A percentile compares a stretch with the other conserved stretches of the same genome.
Conservation (phyloP, 2,797 vertebrate species). For the Kryptopterus vitreolus region DNA sequence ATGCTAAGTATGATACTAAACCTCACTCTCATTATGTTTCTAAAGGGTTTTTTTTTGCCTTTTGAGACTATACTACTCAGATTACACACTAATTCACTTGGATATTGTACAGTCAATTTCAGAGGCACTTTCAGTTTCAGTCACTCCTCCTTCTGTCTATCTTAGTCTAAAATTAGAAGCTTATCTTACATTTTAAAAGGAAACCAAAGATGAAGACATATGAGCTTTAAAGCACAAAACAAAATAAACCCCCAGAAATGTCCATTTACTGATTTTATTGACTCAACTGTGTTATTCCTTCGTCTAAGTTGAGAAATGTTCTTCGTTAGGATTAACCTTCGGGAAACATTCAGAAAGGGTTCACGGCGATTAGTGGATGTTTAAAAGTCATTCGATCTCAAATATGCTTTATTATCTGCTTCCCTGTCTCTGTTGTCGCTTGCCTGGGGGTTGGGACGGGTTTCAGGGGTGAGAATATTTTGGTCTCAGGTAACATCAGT, state of each 20-base stretch:
- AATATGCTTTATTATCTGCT: not conserved
- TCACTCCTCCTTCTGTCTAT: not conserved
- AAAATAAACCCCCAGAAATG: too few species aligned
- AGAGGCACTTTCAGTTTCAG: not conserved
- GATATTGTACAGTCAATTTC: not conserved
- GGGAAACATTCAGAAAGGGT: not conserved
- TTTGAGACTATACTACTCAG: not conserved
- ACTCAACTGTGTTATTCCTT: not conserved
- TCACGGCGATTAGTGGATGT: not conserved
- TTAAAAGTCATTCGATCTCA: not conserved
- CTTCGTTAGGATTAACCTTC: not conserved
- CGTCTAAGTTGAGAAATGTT: not conserved
- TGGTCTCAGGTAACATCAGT: conserved; percentile 19
- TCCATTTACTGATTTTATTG: not conserved
- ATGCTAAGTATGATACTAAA: not conserved
- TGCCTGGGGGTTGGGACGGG: conserved; percentile 16
- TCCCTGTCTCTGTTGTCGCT: conserved; percentile 5
- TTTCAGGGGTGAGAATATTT: conserved; percentile 21
- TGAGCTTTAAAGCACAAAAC: not conserved
- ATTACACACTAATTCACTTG: not conserved
- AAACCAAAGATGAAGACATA: not conserved
- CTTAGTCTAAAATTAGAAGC: not conserved
- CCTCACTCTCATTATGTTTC: not conserved
- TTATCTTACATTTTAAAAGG: not conserved
- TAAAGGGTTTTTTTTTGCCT: not conserved